Base-by-base conservation (phyloP, 2,797 vertebrate species). In the Gymnoscopelus braueri region DNA sequence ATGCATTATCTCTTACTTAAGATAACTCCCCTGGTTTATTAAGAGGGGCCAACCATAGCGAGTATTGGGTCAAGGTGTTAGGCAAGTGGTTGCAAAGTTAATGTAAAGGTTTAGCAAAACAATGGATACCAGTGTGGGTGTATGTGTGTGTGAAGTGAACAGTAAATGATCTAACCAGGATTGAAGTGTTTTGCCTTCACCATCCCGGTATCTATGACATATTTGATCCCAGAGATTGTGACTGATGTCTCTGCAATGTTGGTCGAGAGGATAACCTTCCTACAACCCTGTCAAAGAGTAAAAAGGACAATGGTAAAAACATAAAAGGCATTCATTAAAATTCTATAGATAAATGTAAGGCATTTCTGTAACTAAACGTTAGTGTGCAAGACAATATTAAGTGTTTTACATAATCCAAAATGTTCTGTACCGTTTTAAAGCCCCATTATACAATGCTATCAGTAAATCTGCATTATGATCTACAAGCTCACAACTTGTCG, bases 191-290 rank as follows among this genome's bases (percentile, higher is more conserved):
- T 99, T 71, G 98, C 97, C 90, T 99, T 99, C 69, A 99, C 97
- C 97, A 99, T 98, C 78, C 98, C 98, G 0, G 97, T 97, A 88
- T 99, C 98, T 48, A 99, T 93, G 67, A 99, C 95, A 0, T 92
- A 97, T 89, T 99, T 99, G 78, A 99, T 98, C 67, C 98, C 96
- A 0, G 96, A 85, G 76, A 99, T 98, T 67, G 98, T 99, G 80
- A 99, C 94, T 9, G 98, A 99, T 0, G 97, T 99, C 88, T 99
- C 98, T 0, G 98, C 97, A 0, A 99, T 97, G 92, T 99, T 99
- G 87, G 98, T 99, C n/a, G 97, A 96, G 67, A 99, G 93, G 81
- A 99, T 95, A 74, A 99, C 95, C 87, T 98, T 99, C 88, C 98
- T 95, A 65, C 93, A 96, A 24, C 95, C 96, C 97, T 99, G 79